Evolutionary conservation across 2,113 vertebrate species (phyloP).

Genomic region (Marmota flaviventris): DNA sequence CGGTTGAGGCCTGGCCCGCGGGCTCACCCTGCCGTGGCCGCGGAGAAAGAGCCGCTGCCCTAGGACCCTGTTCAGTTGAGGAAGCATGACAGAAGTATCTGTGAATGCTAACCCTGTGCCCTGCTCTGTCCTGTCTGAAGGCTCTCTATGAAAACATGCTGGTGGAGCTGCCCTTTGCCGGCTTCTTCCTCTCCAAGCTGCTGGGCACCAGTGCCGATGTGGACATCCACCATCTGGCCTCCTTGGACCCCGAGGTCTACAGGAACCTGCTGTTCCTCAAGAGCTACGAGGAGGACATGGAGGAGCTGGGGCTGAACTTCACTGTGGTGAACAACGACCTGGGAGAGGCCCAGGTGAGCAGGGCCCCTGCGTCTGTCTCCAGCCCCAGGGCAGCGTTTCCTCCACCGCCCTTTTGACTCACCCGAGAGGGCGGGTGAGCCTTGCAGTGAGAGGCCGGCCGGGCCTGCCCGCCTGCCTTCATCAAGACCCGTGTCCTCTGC

Average conservation of each 20-base stretch:
- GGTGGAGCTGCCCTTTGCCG: constrained; percentile 98
- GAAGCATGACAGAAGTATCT: rapidly evolving
- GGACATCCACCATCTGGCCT: constrained; percentile 98
- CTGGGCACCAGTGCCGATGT: constrained; percentile 98
- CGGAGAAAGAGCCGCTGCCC: rapidly evolving
- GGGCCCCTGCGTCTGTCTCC: not conserved
- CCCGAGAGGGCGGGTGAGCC: too few species aligned
- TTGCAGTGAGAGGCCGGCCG: too few species aligned
- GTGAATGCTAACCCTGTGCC: not conserved
- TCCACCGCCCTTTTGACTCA: rapidly evolving
- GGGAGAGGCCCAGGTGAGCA: constrained; percentile 95
- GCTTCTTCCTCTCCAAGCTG: constrained; percentile 99
- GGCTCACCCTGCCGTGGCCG: too few species aligned
- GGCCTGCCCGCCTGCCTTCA: not conserved
- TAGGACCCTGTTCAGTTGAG: not conserved
- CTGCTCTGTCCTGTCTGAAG: constrained; percentile 84
- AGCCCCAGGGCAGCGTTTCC: not conserved
- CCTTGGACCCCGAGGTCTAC: constrained; percentile 98
- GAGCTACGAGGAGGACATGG: constrained; percentile 98
- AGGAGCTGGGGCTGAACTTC: constrained; percentile 98
- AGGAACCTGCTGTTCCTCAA: constrained; percentile 98
- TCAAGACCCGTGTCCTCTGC: too few species aligned
- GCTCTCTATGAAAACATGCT: constrained; percentile 99
- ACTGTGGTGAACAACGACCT: constrained; percentile 99
- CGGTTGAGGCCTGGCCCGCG: too few species aligned